These are phyloP conservation scores for Linnaemya tessellans DNA, from an alignment of 2,888 invertebrate genomes.

Conservation along the genomic window DNA sequence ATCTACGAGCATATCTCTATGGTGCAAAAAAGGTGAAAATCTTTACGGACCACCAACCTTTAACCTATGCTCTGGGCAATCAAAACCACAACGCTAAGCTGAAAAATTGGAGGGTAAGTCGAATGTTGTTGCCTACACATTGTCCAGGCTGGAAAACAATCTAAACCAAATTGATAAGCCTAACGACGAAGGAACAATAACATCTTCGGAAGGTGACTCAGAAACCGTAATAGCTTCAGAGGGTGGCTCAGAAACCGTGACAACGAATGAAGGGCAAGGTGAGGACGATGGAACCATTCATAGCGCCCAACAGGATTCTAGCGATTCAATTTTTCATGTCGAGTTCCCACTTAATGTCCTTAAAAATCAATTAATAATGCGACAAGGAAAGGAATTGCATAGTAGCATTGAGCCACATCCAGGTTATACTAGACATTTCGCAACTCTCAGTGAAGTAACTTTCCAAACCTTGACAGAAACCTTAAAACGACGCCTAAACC, in stretches of 20 bases:
- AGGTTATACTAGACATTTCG: conserved; percentile 34
- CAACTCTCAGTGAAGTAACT: not conserved
- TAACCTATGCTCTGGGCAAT: conserved; percentile 39
- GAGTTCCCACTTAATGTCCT: conserved; percentile 47
- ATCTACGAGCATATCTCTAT: too few species aligned
- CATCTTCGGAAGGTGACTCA: not conserved
- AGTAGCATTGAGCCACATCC: conserved; percentile 25
- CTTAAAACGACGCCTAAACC: too few species aligned
- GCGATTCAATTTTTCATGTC: conserved; percentile 58
- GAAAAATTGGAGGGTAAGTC: too few species aligned
- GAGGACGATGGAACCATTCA: conserved; percentile 29
- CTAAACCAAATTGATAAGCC: not conserved
- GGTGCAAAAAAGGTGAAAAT: too few species aligned
- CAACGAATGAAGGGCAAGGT: too few species aligned
- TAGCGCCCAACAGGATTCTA: conserved; percentile 67
- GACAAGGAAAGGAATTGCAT: not conserved
- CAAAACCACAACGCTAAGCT: not conserved
- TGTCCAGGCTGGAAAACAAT: conserved; percentile 33
- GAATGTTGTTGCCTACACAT: conserved; percentile 63
- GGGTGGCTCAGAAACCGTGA: too few species aligned
- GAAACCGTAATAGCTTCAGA: too few species aligned
- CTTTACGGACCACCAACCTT: too few species aligned
- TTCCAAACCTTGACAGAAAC: not conserved
- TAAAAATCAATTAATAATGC: conserved; percentile 62
- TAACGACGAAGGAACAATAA: conserved; percentile 2